These are phyloP conservation scores for Polylopha cassiicola DNA, from an alignment of 2,888 invertebrate species.

Conservation along the genomic window DNA sequence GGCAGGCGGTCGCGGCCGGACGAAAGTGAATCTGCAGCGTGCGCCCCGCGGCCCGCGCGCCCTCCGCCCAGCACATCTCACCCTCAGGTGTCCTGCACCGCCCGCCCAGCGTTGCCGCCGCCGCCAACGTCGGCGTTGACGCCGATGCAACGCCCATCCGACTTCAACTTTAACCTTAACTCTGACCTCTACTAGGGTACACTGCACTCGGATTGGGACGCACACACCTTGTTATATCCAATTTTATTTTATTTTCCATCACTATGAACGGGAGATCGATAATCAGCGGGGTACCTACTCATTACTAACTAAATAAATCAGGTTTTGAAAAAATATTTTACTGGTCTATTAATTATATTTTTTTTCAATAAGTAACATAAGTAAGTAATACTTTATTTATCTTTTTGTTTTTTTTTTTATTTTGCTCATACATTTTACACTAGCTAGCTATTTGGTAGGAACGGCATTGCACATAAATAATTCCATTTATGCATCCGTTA, in stretches of 20 bases:
- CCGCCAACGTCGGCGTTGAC: constrained; percentile 44
- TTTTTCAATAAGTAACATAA: too few relatives aligned
- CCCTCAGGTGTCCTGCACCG: constrained; percentile 42
- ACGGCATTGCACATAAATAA: too few relatives aligned
- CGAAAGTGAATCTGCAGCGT: constrained; percentile 76
- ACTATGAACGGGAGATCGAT: constrained; percentile 20
- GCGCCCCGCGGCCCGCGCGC: constrained; percentile 47
- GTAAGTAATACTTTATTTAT: too few relatives aligned
- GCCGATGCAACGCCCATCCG: constrained; percentile 50
- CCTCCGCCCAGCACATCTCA: constrained; percentile 43
- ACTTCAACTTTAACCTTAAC: constrained; percentile 74
- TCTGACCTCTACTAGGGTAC: constrained; percentile 70
- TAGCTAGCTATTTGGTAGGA: too few relatives aligned
- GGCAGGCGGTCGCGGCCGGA: constrained; percentile 68
- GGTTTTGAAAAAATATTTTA: too few relatives aligned
- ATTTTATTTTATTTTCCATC: constrained; percentile 16
- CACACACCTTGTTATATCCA: constrained; percentile 13
- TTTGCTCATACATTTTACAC: too few relatives aligned
- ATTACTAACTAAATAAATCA: not conserved
- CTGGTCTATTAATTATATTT: too few relatives aligned
- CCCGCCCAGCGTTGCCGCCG: constrained; percentile 39
- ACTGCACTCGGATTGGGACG: constrained; percentile 46
- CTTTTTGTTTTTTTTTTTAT: too few relatives aligned
- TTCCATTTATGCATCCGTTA: too few relatives aligned
- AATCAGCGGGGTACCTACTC: constrained; percentile 18